Evolutionary conservation across 2,888 invertebrate species (phyloP).

Genomic region (Panorpa germanica): DNA sequence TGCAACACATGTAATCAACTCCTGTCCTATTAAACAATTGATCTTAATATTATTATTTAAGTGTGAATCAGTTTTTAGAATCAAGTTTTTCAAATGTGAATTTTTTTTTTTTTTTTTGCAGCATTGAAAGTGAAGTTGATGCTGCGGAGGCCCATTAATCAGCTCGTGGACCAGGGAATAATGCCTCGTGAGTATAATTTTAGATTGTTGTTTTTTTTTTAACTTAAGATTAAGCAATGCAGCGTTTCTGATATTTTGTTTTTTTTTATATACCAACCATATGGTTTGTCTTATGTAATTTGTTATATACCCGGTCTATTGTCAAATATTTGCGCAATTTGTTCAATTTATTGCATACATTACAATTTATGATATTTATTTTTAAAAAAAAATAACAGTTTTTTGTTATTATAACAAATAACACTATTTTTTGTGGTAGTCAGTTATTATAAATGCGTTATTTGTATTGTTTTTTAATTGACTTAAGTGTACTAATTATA

Average conservation of each 20-base stretch:
- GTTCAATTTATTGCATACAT: slow-evolving; percentile 4
- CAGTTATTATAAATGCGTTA: too few relatives aligned
- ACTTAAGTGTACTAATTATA: too few relatives aligned
- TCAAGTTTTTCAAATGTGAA: too few relatives aligned
- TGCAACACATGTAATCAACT: slow-evolving; percentile 12
- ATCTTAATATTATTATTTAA: too few relatives aligned
- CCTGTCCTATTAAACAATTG: too few relatives aligned
- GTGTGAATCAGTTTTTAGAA: too few relatives aligned
- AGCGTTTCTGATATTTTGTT: slow-evolving; percentile 13
- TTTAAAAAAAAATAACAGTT: slow-evolving; percentile 1
- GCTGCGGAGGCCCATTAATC: slow-evolving; percentile 84
- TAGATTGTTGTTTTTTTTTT: slow-evolving; percentile 9
- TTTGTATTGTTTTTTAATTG: too few relatives aligned
- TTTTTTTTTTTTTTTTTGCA: slow-evolving; percentile 34
- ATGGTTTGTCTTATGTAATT: too few relatives aligned
- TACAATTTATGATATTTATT: too few relatives aligned
- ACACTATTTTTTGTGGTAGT: too few relatives aligned
- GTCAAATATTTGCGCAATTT: slow-evolving; percentile 1
- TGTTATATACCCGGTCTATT: too few relatives aligned
- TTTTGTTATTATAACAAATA: too few relatives aligned
- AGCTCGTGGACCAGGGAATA: slow-evolving; percentile 94
- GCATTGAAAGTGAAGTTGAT: slow-evolving; percentile 94
- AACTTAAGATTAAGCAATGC: slow-evolving; percentile 8
- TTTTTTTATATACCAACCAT: slow-evolving; percentile 4
- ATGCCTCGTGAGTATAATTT: slow-evolving; percentile 80